Evolutionary conservation across 2,797 vertebrate species (phyloP).

Genomic region (Sternarchorhynchus goeldii): DNA sequence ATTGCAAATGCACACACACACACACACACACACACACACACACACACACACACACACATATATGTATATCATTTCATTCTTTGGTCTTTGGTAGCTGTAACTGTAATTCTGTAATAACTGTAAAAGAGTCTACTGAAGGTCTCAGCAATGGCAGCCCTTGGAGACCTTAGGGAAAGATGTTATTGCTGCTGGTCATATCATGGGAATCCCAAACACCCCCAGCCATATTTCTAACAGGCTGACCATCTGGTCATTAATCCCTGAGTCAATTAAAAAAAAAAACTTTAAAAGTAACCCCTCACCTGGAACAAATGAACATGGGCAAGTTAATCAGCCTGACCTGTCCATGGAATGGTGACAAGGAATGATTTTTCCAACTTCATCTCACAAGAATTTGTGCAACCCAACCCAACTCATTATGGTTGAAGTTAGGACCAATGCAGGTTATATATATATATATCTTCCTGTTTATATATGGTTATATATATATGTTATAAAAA

Average conservation of each 20-base stretch:
- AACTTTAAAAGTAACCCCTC: slow-evolving; percentile 73
- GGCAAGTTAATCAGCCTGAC: slow-evolving; percentile 72
- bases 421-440: too few species aligned
- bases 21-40: too few species aligned
- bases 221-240: slow-evolving; percentile 71
- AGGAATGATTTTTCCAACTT: slow-evolving; percentile 58
- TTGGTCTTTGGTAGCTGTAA: neutral
- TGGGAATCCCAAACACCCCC: slow-evolving; percentile 64
- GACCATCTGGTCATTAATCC: slow-evolving; percentile 80
- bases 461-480: too few species aligned
- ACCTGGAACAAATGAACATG: slow-evolving; percentile 79
- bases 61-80: neutral
- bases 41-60: too few species aligned
- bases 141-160: slow-evolving; percentile 23
- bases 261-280: slow-evolving; percentile 75
- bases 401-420: too few species aligned
- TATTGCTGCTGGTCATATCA: slow-evolving; percentile 52
- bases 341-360: slow-evolving; percentile 72
- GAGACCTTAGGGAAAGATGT: slow-evolving; percentile 50
- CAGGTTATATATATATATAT: too few species aligned
- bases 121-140: slow-evolving; percentile 4
- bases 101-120: slow-evolving; percentile 17
- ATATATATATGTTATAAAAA: too few species aligned
- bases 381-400: too few species aligned
- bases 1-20: too few species aligned